Evolutionary conservation across 2,797 vertebrate genomes (phyloP), one percentile per base, ranked within the genome.

Genomic region (Pelochelys cantorii): DNA sequence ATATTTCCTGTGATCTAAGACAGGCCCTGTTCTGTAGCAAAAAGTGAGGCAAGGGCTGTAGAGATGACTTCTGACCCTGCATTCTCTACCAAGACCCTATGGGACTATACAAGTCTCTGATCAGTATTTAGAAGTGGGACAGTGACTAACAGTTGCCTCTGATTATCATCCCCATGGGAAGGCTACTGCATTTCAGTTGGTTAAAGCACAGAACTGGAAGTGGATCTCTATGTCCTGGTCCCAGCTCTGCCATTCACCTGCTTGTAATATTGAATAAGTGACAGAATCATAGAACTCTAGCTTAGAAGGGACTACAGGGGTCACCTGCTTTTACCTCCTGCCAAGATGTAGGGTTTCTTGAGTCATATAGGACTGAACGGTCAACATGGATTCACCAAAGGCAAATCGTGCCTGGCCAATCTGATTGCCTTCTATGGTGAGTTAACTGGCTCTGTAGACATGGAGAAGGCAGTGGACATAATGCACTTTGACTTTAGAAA

Each of bases 1-100:
- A 5, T 5, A 0, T 34, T 94, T 14, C 11, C 10, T 0, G 0
- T 54, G 8, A 27, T 42, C 59, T 83, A 9, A 10, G 52, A 7
- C 3, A 42, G 53, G 2, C 4, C 57, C 22, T 52, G 2, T 48
- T 54, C 54, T 14, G 29, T 91, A 84, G 84, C 52, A 14, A 81
- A 87, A n/a, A 1, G 13, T 13, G 4, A 14, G 74, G 42, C 12
- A 48, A 52, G 48, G 12, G 25, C 42, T 77, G 74, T 13, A 25
- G 23, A 77, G 23, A 7, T 27, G 74, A 75, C 22, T 48, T 27
- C 23, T 22, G 37, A 25, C 27, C 7, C 6, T 3, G 25, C 48
- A 82, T 22, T 15, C 18, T 59, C 91, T 56, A 79, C 20, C 84
- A 52, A 29, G 1, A 3, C 20, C 13, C 27, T 34, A 4, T 1